These are phyloP conservation scores for Drosophila ficusphila DNA, from an alignment of 1,140 invertebrate species.

Conservation along the genomic window DNA sequence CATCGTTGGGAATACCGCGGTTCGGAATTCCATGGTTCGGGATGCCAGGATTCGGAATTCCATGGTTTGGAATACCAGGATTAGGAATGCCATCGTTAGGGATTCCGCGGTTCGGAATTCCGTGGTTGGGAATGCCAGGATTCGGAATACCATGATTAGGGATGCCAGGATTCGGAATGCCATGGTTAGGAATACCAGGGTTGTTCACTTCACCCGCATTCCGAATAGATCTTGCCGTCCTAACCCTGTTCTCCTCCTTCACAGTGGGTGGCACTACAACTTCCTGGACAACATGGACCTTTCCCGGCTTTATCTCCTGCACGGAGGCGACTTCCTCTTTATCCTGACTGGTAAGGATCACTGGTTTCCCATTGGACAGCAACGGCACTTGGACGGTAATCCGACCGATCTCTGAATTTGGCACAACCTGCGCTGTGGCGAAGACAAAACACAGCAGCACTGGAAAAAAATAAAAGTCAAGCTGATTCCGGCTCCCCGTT, in stretches of 20 bases:
- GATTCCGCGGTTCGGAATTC: constrained; percentile 19
- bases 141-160: constrained; percentile 21
- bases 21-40: too few relatives aligned
- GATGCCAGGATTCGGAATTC: constrained; percentile 29
- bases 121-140: constrained; percentile 16
- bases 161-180: constrained; percentile 32
- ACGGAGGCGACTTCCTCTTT: constrained; percentile 55
- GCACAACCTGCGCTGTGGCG: constrained; percentile 69
- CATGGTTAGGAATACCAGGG: constrained; percentile 30
- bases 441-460: constrained; percentile 60
- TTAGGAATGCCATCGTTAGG: constrained; percentile 31
- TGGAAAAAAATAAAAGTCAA: constrained; percentile 8
- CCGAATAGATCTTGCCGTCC: constrained; percentile 34
- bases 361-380: constrained; percentile 66
- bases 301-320: constrained; percentile 55
- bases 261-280: constrained; percentile 45
- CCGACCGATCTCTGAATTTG: constrained; percentile 68
- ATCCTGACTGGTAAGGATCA: constrained; percentile 37
- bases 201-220: constrained; percentile 22
- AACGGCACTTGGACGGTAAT: constrained; percentile 73
- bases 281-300: constrained; percentile 31
- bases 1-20: constrained; percentile 30
- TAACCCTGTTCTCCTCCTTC: constrained; percentile 17
- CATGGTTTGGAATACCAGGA: constrained; percentile 16
- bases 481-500: neutral